Conservation (phyloP, 2,888 invertebrate species). For the Cryptus armator region DNA sequence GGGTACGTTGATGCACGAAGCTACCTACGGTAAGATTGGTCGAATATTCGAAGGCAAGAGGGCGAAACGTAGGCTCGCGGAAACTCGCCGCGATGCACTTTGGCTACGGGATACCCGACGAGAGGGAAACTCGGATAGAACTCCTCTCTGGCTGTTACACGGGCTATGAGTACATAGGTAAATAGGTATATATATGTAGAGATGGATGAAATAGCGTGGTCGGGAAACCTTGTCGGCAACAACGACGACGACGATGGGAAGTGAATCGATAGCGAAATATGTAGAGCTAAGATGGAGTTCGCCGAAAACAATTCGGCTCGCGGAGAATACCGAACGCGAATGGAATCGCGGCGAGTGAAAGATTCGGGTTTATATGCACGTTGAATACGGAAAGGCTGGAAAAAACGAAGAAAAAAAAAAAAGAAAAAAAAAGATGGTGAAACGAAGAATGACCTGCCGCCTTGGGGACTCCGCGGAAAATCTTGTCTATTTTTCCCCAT, state of each 20-base stretch:
- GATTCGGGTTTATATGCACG: not conserved
- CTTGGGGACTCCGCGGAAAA: conserved; percentile 31
- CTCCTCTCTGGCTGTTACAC: not conserved
- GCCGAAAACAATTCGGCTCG: conserved; percentile 61
- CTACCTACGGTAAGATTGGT: not conserved
- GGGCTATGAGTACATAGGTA: no score
- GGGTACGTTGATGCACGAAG: conserved; percentile 9
- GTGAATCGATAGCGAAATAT: conserved; percentile 66
- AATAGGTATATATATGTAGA: not conserved
- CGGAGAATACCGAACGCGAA: conserved; percentile 6
- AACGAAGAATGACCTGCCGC: conserved; percentile 23
- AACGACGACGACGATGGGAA: conserved; percentile 11
- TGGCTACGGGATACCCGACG: not conserved
- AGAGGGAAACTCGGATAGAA: conserved; percentile 7
- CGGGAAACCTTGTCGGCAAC: conserved; percentile 31
- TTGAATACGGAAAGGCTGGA: not conserved
- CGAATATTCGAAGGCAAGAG: conserved; percentile 14
- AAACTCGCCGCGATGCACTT: not conserved
- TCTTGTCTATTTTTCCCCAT: conserved; percentile 17
- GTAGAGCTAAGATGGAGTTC: conserved; percentile 53
- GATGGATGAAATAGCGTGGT: not conserved
- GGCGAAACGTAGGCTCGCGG: conserved; percentile 4
- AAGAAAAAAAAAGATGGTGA: not conserved
- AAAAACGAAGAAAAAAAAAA: not conserved
- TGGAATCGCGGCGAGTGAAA: not conserved